Conservation (phyloP, 2,888 invertebrate species). For the Patella pellucida region DNA sequence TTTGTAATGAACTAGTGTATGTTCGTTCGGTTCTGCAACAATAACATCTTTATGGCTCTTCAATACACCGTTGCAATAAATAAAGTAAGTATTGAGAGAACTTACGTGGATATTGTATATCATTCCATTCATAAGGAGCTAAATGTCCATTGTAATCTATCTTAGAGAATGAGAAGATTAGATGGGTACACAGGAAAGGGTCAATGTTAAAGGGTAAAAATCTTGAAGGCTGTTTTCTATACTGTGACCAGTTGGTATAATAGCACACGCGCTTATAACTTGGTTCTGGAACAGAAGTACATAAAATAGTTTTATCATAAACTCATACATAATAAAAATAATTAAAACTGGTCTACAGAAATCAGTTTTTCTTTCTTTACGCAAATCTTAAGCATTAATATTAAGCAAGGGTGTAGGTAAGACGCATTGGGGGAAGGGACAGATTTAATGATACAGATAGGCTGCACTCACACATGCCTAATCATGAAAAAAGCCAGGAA, state of each 20-base stretch:
- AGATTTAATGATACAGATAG: no score
- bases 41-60: neutral
- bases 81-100: neutral
- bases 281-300: conserved; percentile 23
- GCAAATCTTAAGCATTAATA: no score
- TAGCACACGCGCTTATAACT: conserved; percentile 43
- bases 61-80: neutral
- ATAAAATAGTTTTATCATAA: no score
- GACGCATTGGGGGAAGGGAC: no score
- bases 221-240: conserved; percentile 34
- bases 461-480: no score
- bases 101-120: conserved; percentile 75
- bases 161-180: conserved; percentile 48
- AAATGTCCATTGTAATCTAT: conserved; percentile 73
- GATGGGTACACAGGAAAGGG: conserved; percentile 45
- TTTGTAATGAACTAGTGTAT: neutral
- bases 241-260: conserved; percentile 52
- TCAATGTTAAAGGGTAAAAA: conserved; percentile 46
- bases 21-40: neutral
- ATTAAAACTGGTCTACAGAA: no score
- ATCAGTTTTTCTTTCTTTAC: no score
- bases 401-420: no score
- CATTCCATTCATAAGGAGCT: conserved; percentile 93
- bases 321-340: no score
- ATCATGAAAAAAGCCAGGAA: no score